phyloP scores from a whole-genome alignment of 2,888 invertebrate genomes.

The Prosapia bicincta region DNA sequence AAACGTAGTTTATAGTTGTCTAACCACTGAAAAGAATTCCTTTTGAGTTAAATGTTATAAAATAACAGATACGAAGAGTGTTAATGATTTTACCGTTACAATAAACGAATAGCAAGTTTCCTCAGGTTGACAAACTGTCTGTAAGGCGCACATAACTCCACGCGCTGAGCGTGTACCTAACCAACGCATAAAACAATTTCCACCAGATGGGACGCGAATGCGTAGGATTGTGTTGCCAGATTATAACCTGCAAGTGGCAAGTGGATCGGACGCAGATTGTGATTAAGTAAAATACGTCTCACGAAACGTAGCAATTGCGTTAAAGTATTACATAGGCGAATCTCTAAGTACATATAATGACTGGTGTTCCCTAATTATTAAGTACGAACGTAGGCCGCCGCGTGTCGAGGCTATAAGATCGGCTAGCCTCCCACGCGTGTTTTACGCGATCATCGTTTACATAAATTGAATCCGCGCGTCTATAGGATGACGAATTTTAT shows the following conservation, averaged over 20 bases:
- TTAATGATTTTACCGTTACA: too few relatives aligned
- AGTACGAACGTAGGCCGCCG: neutral
- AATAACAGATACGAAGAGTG: too few relatives aligned
- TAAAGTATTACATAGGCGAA: neutral
- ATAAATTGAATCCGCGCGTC: neutral
- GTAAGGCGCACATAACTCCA: too few relatives aligned
- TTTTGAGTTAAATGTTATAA: too few relatives aligned
- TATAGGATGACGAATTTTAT: slow-evolving; percentile 2
- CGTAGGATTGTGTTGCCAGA: neutral
- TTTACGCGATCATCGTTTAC: neutral
- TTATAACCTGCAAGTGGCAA: neutral
- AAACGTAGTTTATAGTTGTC: too few relatives aligned
- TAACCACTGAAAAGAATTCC: too few relatives aligned
- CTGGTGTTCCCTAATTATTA: neutral
- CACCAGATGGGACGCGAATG: neutral
- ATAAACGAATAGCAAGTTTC: too few relatives aligned
- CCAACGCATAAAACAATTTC: neutral
- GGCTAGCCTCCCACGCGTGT: neutral
- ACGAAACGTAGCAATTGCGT: neutral
- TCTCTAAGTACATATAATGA: neutral
- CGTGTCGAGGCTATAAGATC: neutral
- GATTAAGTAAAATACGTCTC: neutral
- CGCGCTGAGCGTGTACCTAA: neutral
- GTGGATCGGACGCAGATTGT: neutral
- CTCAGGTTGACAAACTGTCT: too few relatives aligned